Percentiles rank a stretch among this genome's conserved stretches.
phyloP scores from a whole-genome alignment of 1,140 invertebrate genomes.

The Musca domestica region DNA sequence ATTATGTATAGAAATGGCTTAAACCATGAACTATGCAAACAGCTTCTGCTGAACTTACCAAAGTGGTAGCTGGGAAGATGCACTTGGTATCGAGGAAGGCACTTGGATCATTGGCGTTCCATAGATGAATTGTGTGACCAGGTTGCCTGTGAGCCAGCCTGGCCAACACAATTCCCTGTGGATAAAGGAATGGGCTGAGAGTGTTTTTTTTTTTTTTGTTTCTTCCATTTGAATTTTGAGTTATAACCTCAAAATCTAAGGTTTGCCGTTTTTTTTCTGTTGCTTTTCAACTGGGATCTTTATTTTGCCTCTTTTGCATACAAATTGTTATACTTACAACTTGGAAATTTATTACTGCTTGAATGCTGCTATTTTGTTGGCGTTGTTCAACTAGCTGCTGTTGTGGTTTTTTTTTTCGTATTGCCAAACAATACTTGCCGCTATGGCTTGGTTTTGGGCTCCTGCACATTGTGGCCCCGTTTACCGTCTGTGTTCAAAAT shows the following conservation, averaged over 20 bases:
- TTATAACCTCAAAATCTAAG: constrained; percentile 6
- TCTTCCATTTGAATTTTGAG: neutral
- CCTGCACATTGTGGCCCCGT: constrained; percentile 8
- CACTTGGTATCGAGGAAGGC: too few species aligned
- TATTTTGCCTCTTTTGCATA: constrained; percentile 31
- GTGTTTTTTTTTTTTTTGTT: neutral
- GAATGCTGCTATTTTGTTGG: too few species aligned
- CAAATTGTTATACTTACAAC: constrained; percentile 54
- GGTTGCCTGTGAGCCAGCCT: too few species aligned
- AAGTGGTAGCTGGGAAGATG: too few species aligned
- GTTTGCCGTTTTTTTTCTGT: neutral
- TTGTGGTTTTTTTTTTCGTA: neutral
- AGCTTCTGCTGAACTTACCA: too few species aligned
- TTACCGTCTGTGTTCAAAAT: constrained; percentile 1
- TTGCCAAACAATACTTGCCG: neutral
- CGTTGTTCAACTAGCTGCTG: neutral
- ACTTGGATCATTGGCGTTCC: too few species aligned
- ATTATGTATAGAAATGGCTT: neutral
- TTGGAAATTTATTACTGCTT: constrained; percentile 46
- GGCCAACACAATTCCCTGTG: constrained; percentile 13
- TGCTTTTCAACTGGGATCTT: neutral
- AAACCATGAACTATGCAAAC: too few species aligned
- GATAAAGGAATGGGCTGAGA: neutral
- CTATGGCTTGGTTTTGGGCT: neutral
- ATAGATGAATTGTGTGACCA: too few species aligned